Conservation (phyloP, 64 coral and sea anemone species). For the Dendronephthya gigantea region DNA sequence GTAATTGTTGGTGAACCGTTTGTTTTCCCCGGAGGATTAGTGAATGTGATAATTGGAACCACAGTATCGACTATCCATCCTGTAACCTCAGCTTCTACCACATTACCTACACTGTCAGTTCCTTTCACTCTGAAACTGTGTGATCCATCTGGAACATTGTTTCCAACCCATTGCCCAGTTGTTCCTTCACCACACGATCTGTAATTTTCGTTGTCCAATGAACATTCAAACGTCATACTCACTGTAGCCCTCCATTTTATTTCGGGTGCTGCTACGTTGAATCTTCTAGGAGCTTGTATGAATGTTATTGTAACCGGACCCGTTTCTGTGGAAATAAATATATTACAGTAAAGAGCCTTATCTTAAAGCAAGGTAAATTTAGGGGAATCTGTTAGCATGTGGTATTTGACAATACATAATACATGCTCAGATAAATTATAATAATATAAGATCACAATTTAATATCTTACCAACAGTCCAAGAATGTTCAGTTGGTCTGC, state of each 20-base stretch:
- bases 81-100: not conserved
- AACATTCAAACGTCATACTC: not conserved
- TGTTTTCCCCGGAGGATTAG: not conserved
- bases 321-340: too few relatives aligned
- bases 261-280: too few relatives aligned
- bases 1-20: not conserved
- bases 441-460: not conserved
- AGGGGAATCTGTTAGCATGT: too few relatives aligned
- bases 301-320: too few relatives aligned
- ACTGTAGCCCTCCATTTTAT: too few relatives aligned
- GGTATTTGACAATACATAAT: too few relatives aligned
- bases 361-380: too few relatives aligned
- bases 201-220: not conserved
- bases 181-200: not conserved
- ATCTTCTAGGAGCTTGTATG: too few relatives aligned
- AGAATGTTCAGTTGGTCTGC: not conserved
- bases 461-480: conserved; percentile 1
- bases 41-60: not conserved
- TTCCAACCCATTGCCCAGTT: not conserved
- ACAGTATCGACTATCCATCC: not conserved
- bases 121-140: not conserved
- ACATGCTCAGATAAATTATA: too few relatives aligned
- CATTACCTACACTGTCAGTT: not conserved
- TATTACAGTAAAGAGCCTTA: too few relatives aligned
- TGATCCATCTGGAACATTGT: not conserved